Percentiles rank a stretch among this genome's conserved stretches.
Evolutionary conservation across 2,113 vertebrate species (phyloP).

Genomic region (Gorsachius goisagi): DNA sequence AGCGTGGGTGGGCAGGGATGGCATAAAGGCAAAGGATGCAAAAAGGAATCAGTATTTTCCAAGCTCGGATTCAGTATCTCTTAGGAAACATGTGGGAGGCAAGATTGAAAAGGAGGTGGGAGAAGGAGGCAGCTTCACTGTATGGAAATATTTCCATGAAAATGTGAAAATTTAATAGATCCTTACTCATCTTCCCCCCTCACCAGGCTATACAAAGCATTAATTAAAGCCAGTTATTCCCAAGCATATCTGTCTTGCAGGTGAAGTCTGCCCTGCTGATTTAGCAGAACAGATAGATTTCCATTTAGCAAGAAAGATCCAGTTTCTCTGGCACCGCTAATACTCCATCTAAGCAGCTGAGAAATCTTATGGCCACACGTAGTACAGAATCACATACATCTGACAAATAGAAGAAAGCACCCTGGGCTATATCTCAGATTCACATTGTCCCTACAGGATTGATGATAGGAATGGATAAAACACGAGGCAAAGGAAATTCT

Average conservation of each 20-base stretch:
- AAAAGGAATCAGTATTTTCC: neutral
- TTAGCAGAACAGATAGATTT: neutral
- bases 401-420: neutral
- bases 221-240: conserved; percentile 24
- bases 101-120: conserved; percentile 5
- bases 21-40: neutral
- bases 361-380: neutral
- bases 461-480: neutral
- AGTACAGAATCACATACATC: neutral
- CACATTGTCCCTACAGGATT: neutral
- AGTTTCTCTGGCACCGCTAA: neutral
- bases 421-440: neutral
- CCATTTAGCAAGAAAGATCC: neutral
- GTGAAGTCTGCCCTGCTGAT: neutral
- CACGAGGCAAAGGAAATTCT: fast-evolving
- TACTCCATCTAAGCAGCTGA: neutral
- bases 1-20: neutral
- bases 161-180: neutral
- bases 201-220: neutral
- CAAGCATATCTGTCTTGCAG: neutral
- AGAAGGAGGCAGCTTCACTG: neutral
- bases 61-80: neutral
- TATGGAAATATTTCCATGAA: conserved; percentile 15
- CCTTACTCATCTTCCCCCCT: neutral
- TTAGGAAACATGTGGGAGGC: neutral